phyloP scores from a whole-genome alignment of 2,888 invertebrate genomes.

The Pandemis corylana region DNA sequence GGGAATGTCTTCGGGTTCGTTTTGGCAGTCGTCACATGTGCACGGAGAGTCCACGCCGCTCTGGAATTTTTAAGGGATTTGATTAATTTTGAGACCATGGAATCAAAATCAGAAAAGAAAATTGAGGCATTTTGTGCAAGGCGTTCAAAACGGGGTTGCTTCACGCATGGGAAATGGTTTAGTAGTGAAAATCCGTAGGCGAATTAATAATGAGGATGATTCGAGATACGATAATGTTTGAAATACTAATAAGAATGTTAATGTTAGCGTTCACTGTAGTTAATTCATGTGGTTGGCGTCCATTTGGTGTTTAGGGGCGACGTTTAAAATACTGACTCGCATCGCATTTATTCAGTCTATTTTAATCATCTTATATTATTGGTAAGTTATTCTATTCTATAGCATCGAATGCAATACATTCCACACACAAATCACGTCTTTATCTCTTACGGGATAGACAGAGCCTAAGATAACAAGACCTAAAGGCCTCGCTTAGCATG shows the following conservation, averaged over 20 bases:
- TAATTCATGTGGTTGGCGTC: neutral
- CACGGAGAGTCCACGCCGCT: conserved; percentile 77
- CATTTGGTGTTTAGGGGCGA: neutral
- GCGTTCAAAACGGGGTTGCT: neutral
- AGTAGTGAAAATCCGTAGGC: neutral
- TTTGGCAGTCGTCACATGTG: conserved; percentile 77
- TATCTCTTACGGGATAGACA: too few relatives aligned
- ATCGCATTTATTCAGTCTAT: neutral
- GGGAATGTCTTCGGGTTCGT: conserved; percentile 51
- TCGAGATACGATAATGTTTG: neutral
- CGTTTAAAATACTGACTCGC: neutral
- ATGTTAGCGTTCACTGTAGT: neutral
- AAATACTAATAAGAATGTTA: too few relatives aligned
- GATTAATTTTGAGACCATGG: neutral
- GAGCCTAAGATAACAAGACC: too few relatives aligned
- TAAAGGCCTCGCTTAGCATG: too few relatives aligned
- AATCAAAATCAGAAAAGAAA: too few relatives aligned
- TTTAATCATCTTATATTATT: too few relatives aligned
- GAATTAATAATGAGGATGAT: neutral
- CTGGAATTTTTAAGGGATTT: conserved; percentile 59
- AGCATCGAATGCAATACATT: neutral
- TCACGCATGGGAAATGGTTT: neutral
- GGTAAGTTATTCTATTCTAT: too few relatives aligned
- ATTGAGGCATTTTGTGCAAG: too few relatives aligned
- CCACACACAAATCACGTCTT: neutral